Evolutionary conservation across 2,888 invertebrate species (phyloP).

Genomic region (Papilio demoleus): DNA sequence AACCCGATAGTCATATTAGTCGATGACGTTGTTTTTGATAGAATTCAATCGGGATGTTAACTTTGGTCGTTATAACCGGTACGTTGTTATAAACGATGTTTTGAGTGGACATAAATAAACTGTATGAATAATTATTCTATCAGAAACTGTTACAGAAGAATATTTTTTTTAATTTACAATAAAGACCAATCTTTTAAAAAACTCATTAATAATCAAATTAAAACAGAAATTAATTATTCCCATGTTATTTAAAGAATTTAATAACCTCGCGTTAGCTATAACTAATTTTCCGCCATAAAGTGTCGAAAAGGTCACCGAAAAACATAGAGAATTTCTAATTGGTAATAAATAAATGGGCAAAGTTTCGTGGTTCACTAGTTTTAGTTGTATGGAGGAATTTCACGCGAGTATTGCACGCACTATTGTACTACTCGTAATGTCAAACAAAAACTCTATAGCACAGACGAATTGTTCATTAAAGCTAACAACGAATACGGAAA

Average conservation of each 20-base stretch:
- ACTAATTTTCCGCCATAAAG: conserved; percentile 42
- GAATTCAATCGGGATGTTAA: too few species aligned
- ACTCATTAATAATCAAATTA: conserved; percentile 5
- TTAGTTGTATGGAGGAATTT: conserved; percentile 64
- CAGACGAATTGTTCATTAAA: conserved; percentile 75
- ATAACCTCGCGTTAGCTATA: conserved; percentile 7
- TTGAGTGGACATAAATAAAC: too few species aligned
- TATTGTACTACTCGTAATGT: conserved; percentile 71
- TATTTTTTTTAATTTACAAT: background rate
- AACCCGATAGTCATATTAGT: too few species aligned
- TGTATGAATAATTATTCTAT: too few species aligned
- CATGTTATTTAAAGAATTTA: conserved; percentile 10
- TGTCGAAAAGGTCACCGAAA: conserved; percentile 47
- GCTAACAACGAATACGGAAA: conserved; percentile 63
- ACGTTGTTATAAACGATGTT: too few species aligned
- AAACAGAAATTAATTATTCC: conserved; percentile 4
- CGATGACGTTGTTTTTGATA: too few species aligned
- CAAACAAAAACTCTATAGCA: conserved; percentile 77
- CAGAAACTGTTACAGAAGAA: background rate
- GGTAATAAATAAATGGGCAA: conserved; percentile 69
- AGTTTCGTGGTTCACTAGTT: conserved; percentile 65
- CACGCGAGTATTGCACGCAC: conserved; percentile 71
- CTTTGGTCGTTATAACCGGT: too few species aligned
- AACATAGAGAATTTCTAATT: conserved; percentile 62
- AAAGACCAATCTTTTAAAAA: background rate